phyloP scores from a whole-genome alignment of 2,888 invertebrate genomes.

The Beris morrisii region DNA sequence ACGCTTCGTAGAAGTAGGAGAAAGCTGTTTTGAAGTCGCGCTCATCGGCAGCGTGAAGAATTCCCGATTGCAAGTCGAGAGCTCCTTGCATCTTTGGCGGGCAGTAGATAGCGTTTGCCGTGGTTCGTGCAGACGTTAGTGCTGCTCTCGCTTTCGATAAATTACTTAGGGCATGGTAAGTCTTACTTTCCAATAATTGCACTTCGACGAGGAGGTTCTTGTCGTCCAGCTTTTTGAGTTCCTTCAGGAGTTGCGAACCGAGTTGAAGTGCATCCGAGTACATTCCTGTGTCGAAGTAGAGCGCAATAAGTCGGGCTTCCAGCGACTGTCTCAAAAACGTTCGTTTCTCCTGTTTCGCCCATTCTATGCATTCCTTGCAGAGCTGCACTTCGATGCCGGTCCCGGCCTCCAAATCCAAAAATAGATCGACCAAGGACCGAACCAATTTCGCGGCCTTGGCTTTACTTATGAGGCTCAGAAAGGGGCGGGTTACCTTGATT shows the following conservation, averaged over 20 bases:
- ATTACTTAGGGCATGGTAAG: conserved; percentile 96
- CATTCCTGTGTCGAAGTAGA: conserved; percentile 91
- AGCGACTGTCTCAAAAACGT: conserved; percentile 95
- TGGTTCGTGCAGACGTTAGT: conserved; percentile 96
- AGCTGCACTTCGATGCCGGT: conserved; percentile 93
- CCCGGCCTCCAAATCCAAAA: conserved; percentile 94
- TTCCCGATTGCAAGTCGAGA: conserved; percentile 95
- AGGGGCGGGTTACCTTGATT: conserved; percentile 93
- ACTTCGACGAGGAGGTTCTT: conserved; percentile 98
- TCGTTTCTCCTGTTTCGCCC: conserved; percentile 97
- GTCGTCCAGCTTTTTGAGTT: conserved; percentile 98
- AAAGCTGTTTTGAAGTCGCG: conserved; percentile 99
- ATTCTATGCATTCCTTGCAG: conserved; percentile 98
- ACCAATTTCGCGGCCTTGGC: conserved; percentile 99
- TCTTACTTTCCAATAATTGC: conserved; percentile 96
- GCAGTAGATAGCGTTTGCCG: conserved; percentile 99
- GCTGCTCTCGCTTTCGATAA: conserved; percentile 95
- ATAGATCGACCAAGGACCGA: conserved; percentile 93
- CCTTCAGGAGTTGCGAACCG: conserved; percentile 85
- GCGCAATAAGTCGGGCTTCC: conserved; percentile 90
- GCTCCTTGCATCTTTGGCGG: conserved; percentile 98
- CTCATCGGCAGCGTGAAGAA: conserved; percentile 99
- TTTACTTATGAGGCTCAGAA: conserved; percentile 93
- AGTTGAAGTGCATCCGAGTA: conserved; percentile 82
- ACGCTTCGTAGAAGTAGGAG: conserved; percentile 99